Conservation (phyloP, 2,113 vertebrate genomes). For the Rhinogobius similis region DNA sequence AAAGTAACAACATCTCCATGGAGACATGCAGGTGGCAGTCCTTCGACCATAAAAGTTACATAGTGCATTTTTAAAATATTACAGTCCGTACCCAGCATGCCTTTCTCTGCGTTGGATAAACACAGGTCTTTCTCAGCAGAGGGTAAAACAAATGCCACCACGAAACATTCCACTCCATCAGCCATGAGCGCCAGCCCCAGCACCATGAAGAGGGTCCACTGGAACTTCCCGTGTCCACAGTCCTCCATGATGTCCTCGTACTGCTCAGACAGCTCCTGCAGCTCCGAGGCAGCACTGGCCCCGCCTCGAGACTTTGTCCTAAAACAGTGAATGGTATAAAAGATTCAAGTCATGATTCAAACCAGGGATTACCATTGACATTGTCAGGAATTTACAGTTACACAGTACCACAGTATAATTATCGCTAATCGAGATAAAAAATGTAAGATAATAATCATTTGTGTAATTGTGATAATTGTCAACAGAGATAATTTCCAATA, state of each 20-base stretch:
- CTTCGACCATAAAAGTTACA: background rate
- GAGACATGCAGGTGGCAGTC: background rate
- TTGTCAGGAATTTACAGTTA: background rate
- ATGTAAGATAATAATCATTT: no score
- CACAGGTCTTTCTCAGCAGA: slow-evolving; percentile 97
- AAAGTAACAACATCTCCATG: background rate
- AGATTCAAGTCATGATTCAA: background rate
- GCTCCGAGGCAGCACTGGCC: slow-evolving; percentile 78
- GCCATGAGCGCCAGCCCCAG: slow-evolving; percentile 95
- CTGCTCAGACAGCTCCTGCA: slow-evolving; percentile 91
- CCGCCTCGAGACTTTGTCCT: slow-evolving; percentile 80
- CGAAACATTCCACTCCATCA: slow-evolving; percentile 94
- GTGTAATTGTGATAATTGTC: no score
- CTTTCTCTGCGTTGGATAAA: slow-evolving; percentile 92
- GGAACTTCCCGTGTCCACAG: slow-evolving; percentile 94
- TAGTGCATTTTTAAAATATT: slow-evolving; percentile 13
- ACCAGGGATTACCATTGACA: background rate
- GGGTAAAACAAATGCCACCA: slow-evolving; percentile 92
- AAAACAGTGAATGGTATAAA: background rate
- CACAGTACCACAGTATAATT: no score
- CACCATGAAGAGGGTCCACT: slow-evolving; percentile 94
- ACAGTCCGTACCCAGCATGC: slow-evolving; percentile 91
- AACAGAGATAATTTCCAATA: no score
- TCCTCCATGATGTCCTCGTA: slow-evolving; percentile 96
- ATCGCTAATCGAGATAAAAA: no score